Conservation (phyloP, 2,888 invertebrate genomes). For the Ichneumoninae sp. region DNA sequence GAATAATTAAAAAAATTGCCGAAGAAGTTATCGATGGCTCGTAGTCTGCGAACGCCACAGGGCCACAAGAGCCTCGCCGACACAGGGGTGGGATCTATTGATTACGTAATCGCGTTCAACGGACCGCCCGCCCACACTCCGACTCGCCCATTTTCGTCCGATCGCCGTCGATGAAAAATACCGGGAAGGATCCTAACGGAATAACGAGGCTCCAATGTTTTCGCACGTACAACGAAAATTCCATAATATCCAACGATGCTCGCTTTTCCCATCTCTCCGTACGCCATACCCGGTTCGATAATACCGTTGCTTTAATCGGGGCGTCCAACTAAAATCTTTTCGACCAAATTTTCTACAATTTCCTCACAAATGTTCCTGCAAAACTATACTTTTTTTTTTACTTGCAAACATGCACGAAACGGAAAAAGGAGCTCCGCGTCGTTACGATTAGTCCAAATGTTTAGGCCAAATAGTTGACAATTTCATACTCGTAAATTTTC, state of each 20-base stretch:
- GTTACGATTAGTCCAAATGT: too few species aligned
- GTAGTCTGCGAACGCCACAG: slow-evolving; percentile 44
- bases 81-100: slow-evolving; percentile 56
- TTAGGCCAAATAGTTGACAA: too few species aligned
- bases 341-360: not conserved
- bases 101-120: slow-evolving; percentile 61
- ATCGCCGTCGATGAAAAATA: slow-evolving; percentile 16
- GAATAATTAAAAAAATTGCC: slow-evolving; percentile 39
- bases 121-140: slow-evolving; percentile 36
- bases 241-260: slow-evolving; percentile 20
- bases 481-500: too few species aligned
- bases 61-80: slow-evolving; percentile 20
- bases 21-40: slow-evolving; percentile 35
- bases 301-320: not conserved
- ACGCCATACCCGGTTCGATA: not conserved
- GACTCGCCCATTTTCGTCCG: slow-evolving; percentile 16
- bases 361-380: not conserved
- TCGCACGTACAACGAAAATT: slow-evolving; percentile 53
- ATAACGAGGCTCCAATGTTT: slow-evolving; percentile 57
- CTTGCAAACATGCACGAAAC: too few species aligned
- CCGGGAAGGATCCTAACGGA: slow-evolving; percentile 35
- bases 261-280: slow-evolving; percentile 7
- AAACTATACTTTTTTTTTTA: not conserved
- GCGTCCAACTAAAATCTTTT: not conserved
- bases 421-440: too few species aligned